phyloP scores from a whole-genome alignment of 2,888 invertebrate species.

The Zaprionus obscuricornis region DNA sequence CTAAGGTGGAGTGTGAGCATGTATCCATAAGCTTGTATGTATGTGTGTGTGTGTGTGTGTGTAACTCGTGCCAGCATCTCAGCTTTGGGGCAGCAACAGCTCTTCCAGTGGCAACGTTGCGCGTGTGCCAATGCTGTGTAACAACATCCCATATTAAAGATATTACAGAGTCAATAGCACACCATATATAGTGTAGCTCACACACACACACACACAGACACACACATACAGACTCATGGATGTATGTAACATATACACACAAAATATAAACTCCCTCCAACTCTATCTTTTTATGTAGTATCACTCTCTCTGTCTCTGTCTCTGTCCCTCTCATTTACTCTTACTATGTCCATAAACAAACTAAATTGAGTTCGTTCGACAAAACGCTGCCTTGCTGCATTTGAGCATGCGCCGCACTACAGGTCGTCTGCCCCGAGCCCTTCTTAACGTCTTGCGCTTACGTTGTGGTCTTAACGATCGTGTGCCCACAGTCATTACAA shows the following conservation, averaged over 20 bases:
- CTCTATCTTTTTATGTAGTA: no score
- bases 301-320: conserved; percentile 2
- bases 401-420: conserved; percentile 70
- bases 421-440: conserved; percentile 43
- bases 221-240: conserved; percentile 1
- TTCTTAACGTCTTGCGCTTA: conserved; percentile 39
- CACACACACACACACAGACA: conserved; percentile 12
- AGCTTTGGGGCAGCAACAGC: conserved; percentile 46
- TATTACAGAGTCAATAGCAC: conserved; percentile 79
- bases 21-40: no score
- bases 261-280: conserved; percentile 5
- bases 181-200: conserved; percentile 70
- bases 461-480: conserved; percentile 78
- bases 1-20: conserved; percentile 11
- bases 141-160: conserved; percentile 81
- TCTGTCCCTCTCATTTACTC: conserved; percentile 16
- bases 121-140: conserved; percentile 83
- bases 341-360: conserved; percentile 63
- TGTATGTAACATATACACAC: conserved; percentile 2
- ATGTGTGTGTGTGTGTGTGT: background rate
- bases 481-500: conserved; percentile 82
- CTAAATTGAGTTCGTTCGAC: conserved; percentile 79
- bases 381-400: conserved; percentile 58
- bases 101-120: conserved; percentile 81
- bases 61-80: conserved; percentile 59